These are phyloP conservation scores for Eucidaris tribuloides DNA, from an alignment of 35 echinoderm and acorn worm genomes.

Conservation along the genomic window DNA sequence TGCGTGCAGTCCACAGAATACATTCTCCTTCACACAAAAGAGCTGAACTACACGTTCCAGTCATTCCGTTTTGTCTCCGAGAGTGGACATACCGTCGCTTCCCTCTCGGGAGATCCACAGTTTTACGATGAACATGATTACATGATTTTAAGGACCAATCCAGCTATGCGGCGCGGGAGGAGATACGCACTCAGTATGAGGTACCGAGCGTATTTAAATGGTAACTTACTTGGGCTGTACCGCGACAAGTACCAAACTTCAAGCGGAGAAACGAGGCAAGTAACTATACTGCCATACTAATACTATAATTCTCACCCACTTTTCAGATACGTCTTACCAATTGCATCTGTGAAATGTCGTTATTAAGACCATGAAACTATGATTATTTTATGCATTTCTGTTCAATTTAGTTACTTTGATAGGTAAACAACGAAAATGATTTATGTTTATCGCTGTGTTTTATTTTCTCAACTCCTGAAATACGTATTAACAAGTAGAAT, in stretches of 20 bases:
- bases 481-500: no score
- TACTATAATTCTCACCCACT: no score
- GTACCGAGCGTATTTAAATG: conserved; percentile 13
- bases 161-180: background rate
- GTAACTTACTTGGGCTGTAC: conserved; percentile 18
- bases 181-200: conserved; percentile 35
- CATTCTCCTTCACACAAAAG: conserved; percentile 57
- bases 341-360: no score
- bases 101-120: background rate
- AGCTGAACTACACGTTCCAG: conserved; percentile 15
- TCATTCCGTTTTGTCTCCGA: background rate
- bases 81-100: background rate
- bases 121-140: conserved; percentile 12
- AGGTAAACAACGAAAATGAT: no score
- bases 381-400: no score
- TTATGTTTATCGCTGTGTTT: no score
- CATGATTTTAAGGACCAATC: background rate
- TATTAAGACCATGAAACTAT: no score
- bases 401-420: no score
- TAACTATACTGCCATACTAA: no score
- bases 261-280: conserved; percentile 22
- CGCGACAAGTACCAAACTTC: conserved; percentile 24
- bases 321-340: no score
- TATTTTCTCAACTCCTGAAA: no score
- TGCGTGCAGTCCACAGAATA: conserved; percentile 42